Conservation (phyloP, 2,888 invertebrate species). For the Drosophila melanosoma region DNA sequence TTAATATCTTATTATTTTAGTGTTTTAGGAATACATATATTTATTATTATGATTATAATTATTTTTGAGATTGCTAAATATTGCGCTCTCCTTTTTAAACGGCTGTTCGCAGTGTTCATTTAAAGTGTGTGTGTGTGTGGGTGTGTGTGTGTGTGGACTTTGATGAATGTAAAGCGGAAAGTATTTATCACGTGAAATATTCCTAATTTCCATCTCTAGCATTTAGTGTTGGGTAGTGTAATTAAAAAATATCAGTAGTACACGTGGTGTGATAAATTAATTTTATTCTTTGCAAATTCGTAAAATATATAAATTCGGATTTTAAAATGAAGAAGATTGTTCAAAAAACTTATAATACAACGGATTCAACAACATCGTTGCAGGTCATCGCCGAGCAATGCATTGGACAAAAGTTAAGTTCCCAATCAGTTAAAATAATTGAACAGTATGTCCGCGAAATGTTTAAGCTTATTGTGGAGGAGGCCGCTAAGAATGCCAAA, state of each 20-base stretch:
- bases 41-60: too few relatives aligned
- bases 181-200: neutral
- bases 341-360: neutral
- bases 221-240: neutral
- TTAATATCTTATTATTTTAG: too few relatives aligned
- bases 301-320: neutral
- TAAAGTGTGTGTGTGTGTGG: too few relatives aligned
- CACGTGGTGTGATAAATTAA: neutral
- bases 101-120: too few relatives aligned
- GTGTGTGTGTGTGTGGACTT: too few relatives aligned
- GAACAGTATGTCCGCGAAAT: neutral
- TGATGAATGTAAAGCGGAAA: too few relatives aligned
- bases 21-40: too few relatives aligned
- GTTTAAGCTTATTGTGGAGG: neutral
- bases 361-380: neutral
- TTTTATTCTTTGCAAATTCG: neutral
- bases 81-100: too few relatives aligned
- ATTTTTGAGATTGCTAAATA: too few relatives aligned
- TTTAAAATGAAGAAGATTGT: neutral
- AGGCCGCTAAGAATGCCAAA: neutral
- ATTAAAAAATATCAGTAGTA: too few relatives aligned
- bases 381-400: neutral
- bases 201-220: neutral
- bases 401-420: neutral
- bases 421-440: neutral